These are phyloP conservation scores for Butastur rufipennis DNA, from an alignment of 2,113 vertebrate species.

Conservation along the genomic window DNA sequence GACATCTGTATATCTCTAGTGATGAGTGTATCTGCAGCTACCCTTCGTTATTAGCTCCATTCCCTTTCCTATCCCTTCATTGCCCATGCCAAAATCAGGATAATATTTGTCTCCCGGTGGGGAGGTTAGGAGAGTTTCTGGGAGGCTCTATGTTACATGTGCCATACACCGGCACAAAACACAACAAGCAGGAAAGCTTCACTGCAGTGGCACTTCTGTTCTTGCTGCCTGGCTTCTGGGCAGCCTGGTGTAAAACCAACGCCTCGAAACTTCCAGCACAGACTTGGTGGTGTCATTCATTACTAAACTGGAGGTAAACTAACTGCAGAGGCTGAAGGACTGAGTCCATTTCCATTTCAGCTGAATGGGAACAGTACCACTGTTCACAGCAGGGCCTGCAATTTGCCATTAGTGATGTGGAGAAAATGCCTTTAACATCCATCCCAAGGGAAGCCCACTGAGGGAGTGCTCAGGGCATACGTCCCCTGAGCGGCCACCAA, in stretches of 20 bases:
- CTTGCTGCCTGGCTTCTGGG: not conserved
- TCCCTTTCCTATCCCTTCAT: not conserved
- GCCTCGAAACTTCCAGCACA: not conserved
- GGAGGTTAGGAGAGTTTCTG: not conserved
- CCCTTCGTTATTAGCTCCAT: not conserved
- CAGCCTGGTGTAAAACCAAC: not conserved
- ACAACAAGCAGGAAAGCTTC: not conserved
- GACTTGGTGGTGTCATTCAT: not conserved
- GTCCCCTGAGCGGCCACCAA: not conserved
- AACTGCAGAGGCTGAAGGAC: not conserved
- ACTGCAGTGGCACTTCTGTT: not conserved
- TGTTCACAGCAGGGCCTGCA: not conserved
- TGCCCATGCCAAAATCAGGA: not conserved
- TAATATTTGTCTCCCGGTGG: not conserved
- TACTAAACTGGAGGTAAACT: not conserved
- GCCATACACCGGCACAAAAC: rapidly evolving
- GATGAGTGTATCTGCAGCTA: not conserved
- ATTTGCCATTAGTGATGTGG: not conserved
- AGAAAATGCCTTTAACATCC: not conserved
- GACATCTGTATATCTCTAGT: not conserved
- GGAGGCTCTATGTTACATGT: not conserved
- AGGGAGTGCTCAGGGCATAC: rapidly evolving
- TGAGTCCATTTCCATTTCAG: not conserved
- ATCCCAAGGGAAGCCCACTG: not conserved
- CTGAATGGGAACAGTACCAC: not conserved